A percentile compares a stretch with the other conserved stretches of the same genome.
Evolutionary conservation across 2,113 vertebrate genomes (phyloP).

Genomic region (Rousettus leschenaultii): DNA sequence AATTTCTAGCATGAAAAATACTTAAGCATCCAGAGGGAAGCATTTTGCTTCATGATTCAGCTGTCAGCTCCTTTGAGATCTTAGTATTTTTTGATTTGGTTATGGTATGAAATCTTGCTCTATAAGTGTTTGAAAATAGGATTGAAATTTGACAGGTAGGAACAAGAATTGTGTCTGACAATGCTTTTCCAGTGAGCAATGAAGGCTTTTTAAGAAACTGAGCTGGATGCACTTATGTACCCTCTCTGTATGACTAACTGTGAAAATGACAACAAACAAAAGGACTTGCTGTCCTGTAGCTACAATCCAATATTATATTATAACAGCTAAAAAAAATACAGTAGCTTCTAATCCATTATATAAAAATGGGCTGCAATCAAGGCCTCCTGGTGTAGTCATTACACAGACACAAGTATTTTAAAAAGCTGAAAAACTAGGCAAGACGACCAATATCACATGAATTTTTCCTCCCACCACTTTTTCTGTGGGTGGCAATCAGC

Average conservation of each 20-base stretch:
- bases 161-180: conserved; percentile 20
- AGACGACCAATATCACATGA: background rate
- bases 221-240: background rate
- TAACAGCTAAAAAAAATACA: conserved; percentile 38
- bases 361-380: conserved; percentile 53
- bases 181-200: background rate
- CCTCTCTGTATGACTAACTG: background rate
- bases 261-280: conserved; percentile 2
- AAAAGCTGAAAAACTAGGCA: conserved; percentile 55
- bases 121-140: conserved; percentile 9
- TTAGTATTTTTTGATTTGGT: conserved; percentile 15
- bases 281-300: conserved; percentile 26
- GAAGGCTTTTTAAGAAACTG: background rate
- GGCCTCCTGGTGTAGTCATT: background rate
- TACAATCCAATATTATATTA: conserved; percentile 47
- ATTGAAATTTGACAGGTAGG: conserved; percentile 24
- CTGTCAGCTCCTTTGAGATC: background rate
- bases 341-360: conserved; percentile 34
- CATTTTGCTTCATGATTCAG: background rate
- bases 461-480: conserved; percentile 48
- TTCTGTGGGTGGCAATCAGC: conserved; percentile 63
- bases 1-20: background rate
- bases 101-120: conserved; percentile 40
- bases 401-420: conserved; percentile 53
- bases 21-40: background rate